Evolutionary conservation across 2,888 invertebrate species (phyloP).

Genomic region (Cantharis rustica): DNA sequence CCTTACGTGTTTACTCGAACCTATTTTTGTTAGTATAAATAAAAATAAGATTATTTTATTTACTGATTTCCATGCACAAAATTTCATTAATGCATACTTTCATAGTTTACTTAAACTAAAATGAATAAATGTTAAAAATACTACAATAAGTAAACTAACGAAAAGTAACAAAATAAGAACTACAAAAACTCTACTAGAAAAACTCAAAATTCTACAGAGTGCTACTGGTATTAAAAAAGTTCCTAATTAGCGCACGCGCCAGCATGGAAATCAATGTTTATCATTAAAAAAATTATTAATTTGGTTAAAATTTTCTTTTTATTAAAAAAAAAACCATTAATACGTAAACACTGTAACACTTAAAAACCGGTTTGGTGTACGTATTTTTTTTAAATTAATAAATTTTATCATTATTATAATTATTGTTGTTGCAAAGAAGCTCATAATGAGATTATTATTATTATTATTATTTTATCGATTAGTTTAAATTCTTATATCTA

Average conservation of each 20-base stretch:
- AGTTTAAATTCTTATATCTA: neutral
- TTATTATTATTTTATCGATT: neutral
- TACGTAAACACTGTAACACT: slow-evolving; percentile 46
- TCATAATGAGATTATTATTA: neutral
- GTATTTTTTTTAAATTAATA: slow-evolving; percentile 27
- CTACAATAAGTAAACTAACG: slow-evolving; percentile 12
- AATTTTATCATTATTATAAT: neutral
- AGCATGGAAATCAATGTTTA: slow-evolving; percentile 56
- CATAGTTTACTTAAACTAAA: slow-evolving; percentile 21
- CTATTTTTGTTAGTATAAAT: neutral
- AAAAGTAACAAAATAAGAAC: neutral
- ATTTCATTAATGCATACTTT: slow-evolving; percentile 8
- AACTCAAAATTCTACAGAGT: slow-evolving; percentile 19
- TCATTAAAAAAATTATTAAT: slow-evolving; percentile 23
- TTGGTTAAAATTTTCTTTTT: slow-evolving; percentile 27
- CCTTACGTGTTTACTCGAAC: neutral
- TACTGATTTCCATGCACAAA: slow-evolving; percentile 39
- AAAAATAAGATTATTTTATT: slow-evolving; percentile 9
- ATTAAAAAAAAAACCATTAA: slow-evolving; percentile 29
- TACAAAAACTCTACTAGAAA: neutral
- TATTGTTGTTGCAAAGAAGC: neutral
- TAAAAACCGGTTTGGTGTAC: slow-evolving; percentile 51
- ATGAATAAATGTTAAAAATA: slow-evolving; percentile 3
- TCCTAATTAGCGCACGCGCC: slow-evolving; percentile 52
- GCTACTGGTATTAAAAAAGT: slow-evolving; percentile 20